These are phyloP conservation scores for Helicoverpa assulta DNA, from an alignment of 2,888 invertebrate genomes.

Conservation along the genomic window DNA sequence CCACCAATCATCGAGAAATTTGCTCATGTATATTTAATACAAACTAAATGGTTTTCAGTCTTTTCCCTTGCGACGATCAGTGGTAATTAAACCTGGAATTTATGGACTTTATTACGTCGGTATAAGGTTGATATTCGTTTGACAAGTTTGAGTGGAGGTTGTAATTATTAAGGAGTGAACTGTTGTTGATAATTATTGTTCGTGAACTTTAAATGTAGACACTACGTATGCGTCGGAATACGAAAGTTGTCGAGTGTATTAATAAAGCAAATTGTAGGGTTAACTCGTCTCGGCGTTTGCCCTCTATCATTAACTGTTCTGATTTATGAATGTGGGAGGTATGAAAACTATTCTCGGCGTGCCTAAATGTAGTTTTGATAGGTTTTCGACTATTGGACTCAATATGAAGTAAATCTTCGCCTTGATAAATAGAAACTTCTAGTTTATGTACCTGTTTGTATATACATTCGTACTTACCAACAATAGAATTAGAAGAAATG, in stretches of 20 bases:
- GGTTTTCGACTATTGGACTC: neutral
- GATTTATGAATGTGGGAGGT: constrained; percentile 48
- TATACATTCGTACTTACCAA: too few relatives aligned
- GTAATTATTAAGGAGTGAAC: constrained; percentile 85
- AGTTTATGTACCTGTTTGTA: too few relatives aligned
- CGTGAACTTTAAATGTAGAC: constrained; percentile 71
- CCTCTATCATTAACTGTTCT: constrained; percentile 48
- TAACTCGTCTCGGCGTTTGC: constrained; percentile 41
- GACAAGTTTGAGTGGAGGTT: constrained; percentile 44
- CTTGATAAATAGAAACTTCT: too few relatives aligned
- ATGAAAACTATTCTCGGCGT: constrained; percentile 43
- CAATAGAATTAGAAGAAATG: too few relatives aligned
- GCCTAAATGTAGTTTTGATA: neutral
- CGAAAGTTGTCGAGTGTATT: constrained; percentile 55
- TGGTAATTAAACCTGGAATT: constrained; percentile 73
- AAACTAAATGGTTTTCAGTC: constrained; percentile 85
- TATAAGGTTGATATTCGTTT: constrained; percentile 62
- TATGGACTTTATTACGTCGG: constrained; percentile 56
- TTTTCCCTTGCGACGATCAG: constrained; percentile 82
- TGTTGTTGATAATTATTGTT: constrained; percentile 85
- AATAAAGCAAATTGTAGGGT: constrained; percentile 59
- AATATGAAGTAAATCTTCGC: too few relatives aligned
- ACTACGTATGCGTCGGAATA: constrained; percentile 53
- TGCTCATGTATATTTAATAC: constrained; percentile 85
- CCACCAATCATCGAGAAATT: constrained; percentile 83